A percentile compares a stretch with the other conserved stretches of the same genome.
phyloP scores from a whole-genome alignment of 2,797 vertebrate species.

The Notolabrus celidotus region DNA sequence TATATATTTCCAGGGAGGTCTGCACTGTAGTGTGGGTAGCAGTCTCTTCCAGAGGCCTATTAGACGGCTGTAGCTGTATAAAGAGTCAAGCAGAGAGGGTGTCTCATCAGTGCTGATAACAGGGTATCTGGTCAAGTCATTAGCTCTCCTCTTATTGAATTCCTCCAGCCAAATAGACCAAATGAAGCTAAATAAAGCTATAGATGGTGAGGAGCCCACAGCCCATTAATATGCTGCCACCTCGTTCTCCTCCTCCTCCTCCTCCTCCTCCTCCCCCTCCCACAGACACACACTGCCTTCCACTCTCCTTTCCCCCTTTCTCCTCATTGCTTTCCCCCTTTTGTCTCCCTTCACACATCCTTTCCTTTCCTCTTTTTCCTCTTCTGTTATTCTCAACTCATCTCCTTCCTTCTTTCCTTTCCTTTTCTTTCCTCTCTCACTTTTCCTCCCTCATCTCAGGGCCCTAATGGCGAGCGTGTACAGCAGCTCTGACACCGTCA shows the following conservation, averaged over 20 bases:
- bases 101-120: constrained; percentile 86
- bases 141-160: constrained; percentile 82
- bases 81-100: constrained; percentile 79
- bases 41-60: constrained; percentile 80
- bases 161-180: constrained; percentile 78
- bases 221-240: constrained; percentile 80
- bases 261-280: constrained; percentile 42
- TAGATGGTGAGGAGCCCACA: constrained; percentile 70
- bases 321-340: constrained; percentile 21
- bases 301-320: constrained; percentile 20
- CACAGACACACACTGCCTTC: constrained; percentile 35
- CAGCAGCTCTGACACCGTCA: constrained; percentile 89
- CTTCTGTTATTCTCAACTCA: constrained; percentile 49
- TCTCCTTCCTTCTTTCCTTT: constrained; percentile 43
- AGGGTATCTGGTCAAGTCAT: constrained; percentile 87
- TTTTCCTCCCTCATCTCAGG: constrained; percentile 73
- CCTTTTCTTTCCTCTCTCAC: constrained; percentile 56
- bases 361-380: constrained; percentile 26
- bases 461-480: constrained; percentile 86
- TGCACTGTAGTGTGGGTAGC: constrained; percentile 64
- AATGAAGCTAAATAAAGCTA: constrained; percentile 84
- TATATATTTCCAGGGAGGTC: constrained; percentile 74
- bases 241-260: constrained; percentile 50
- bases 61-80: constrained; percentile 80
- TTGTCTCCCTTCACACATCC: constrained; percentile 31